Evolutionary conservation across 2,888 invertebrate species (phyloP), one percentile per base, ranked within the genome.

Genomic region (Oscheius sp.): DNA sequence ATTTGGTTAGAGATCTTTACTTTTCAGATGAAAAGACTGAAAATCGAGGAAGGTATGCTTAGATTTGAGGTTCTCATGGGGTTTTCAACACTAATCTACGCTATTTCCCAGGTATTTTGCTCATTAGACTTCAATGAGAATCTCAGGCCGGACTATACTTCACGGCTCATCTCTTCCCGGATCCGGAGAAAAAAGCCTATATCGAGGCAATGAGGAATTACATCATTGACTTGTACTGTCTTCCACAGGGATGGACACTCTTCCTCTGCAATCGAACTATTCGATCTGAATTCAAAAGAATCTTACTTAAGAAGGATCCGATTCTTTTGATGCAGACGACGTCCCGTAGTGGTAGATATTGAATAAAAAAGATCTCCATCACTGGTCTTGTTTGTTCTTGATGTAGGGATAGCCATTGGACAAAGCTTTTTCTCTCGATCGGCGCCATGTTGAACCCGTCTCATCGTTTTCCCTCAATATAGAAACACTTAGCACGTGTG

Each of bases 161-260:
- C 38, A 69, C 73, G 0, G 67, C 67, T 12, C 63, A 73, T 47
- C 51, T 71, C 20, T 61, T 47, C 8, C 59, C 67, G 20, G 65
- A 73, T 36, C 47, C 36, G 62, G 73, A 64, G 9, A n/a, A 71
- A 12, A 73, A 73, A 38, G 69, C 71, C 5, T 50, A 59, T 2
- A 44, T 73, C 9, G 69, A 71, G n/a, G 59, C 66, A n/a, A 69
- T 68, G 28, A 67, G 73, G 14, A 69, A 41, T 6, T 73, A 71
- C 51, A 68, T 71, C 2, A 73, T 73, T 32, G 73, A 73, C 17
- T 38, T 73, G 28, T 73, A 71, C 26, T 69, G 69, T 24, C 45
- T 73, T 1, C 73, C 73, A 5, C 73, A 73, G 50, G 73, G 71
- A 4, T 73, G 73, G 73, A 73, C 69, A 2, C 38, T 73, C 3